Conservation (phyloP, 1,140 invertebrate species). For the Macrotrachela quadricornifera region DNA sequence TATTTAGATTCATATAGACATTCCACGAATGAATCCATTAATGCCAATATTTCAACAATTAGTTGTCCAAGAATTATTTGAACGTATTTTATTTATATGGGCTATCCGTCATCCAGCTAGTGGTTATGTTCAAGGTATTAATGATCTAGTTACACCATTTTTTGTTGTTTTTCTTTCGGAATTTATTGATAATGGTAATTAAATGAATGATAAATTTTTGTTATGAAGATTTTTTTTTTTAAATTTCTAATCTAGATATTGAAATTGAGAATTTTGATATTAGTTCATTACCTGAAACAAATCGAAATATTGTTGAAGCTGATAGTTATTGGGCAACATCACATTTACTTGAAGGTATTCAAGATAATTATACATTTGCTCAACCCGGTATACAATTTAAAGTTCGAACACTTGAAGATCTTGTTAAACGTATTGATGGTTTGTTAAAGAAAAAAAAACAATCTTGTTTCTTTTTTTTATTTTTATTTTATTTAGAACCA, state of each 20-base stretch:
- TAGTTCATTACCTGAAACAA: constrained; percentile 47
- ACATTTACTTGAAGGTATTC: constrained; percentile 90
- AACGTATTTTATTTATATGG: constrained; percentile 95
- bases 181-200: constrained; percentile 41
- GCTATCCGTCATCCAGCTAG: constrained; percentile 94
- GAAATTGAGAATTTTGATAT: constrained; percentile 73
- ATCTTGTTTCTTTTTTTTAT: too few species aligned
- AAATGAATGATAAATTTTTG: neutral
- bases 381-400: constrained; percentile 96
- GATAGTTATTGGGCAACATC: constrained; percentile 98
- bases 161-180: constrained; percentile 97
- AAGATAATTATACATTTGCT: constrained; percentile 99
- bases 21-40: constrained; percentile 81
- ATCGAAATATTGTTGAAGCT: constrained; percentile 70
- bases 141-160: constrained; percentile 93
- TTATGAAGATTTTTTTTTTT: neutral
- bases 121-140: constrained; percentile 96
- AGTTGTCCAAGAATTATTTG: constrained; percentile 81
- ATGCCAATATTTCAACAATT: constrained; percentile 76
- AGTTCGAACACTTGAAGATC: constrained; percentile 61
- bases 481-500: neutral
- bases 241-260: constrained; percentile 35
- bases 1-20: constrained; percentile 75
- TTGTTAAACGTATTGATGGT: constrained; percentile 85
- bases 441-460: constrained; percentile 14